Percentiles rank a stretch among this genome's conserved stretches.
phyloP scores from a whole-genome alignment of 1,140 invertebrate genomes.

The Trichomalopsis sarcophagae region DNA sequence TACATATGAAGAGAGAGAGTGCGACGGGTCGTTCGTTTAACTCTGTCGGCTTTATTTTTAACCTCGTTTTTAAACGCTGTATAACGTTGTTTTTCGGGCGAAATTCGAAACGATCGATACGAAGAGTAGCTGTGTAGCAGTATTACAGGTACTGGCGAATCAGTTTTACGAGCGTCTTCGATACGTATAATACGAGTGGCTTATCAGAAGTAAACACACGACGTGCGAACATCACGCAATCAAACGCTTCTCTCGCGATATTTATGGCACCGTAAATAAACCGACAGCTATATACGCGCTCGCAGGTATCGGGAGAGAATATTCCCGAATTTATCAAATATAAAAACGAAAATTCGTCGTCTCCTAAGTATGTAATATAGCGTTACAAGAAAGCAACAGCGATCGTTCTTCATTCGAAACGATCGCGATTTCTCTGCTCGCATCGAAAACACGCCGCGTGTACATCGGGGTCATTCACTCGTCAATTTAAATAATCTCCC shows the following conservation, averaged over 20 bases:
- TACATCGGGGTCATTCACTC: background rate
- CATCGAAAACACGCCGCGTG: too few species aligned
- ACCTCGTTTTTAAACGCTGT: too few species aligned
- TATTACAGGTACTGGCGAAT: background rate
- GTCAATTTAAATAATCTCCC: background rate
- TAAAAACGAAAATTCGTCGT: background rate
- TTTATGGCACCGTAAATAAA: slow-evolving; percentile 68
- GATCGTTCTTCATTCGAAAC: background rate
- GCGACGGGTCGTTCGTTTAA: too few species aligned
- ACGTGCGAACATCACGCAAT: slow-evolving; percentile 59
- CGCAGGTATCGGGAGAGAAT: background rate
- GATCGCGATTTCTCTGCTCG: too few species aligned
- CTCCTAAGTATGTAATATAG: too few species aligned
- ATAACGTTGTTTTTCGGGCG: too few species aligned
- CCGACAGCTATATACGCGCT: background rate
- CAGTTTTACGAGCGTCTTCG: background rate
- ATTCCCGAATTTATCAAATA: background rate
- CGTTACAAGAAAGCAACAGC: too few species aligned
- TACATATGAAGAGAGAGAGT: background rate
- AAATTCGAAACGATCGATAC: background rate
- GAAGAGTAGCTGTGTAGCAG: background rate
- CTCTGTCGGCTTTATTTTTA: too few species aligned
- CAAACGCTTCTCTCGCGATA: slow-evolving; percentile 54
- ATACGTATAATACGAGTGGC: background rate
- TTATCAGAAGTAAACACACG: slow-evolving; percentile 61